Base-by-base conservation (phyloP, 2,888 invertebrate species). In the Heteropelma amictum region DNA sequence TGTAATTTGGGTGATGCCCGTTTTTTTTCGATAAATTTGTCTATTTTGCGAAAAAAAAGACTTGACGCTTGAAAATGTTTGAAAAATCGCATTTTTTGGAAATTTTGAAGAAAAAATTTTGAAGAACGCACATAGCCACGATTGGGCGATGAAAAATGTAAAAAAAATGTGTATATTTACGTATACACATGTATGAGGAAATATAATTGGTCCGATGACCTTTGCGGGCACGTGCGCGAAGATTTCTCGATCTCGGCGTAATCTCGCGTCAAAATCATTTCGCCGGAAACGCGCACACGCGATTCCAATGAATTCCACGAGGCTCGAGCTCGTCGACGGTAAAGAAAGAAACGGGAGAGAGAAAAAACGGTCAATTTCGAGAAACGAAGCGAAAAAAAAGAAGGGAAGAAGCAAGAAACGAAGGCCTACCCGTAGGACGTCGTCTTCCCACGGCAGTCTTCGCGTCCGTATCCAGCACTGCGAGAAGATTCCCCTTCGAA, bases 391-490 rank as follows among this genome's bases (percentile, higher is more conserved):
- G 19, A 42, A 14, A 40, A 21, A 26, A 21, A 35, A 65, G 14
- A 47, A 33, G 21, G 7, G 49, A 28, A 26, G 51, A 17, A 65
- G 28, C 42, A 28, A 42, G 7, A 8, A 19, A 68, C 21, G 14
- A 63, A 53, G 54, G 26, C 72, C 65, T 77, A 79, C 79, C 79
- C 77, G 76, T 71, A 79, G 77, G 77, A 79, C 72, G 76, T 70
- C 76, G 76, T 76, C 77, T 76, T 78, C 76, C 76, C 77, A 77
- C 77, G 72, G 77, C 77, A 79, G 70, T 77, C 69, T 65, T 77
- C 74, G 60, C 77, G 76, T 79, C 76, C 74, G 79, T 79, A 74
- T 79, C 79, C 79, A 79, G 79, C 72, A 77, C 79, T 78, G 79
- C 60, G 60, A 65, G 65, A 61, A 60, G 60, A 75, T 70, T 30